A percentile compares a stretch with the other conserved stretches of the same genome.
phyloP scores from a whole-genome alignment of 2,797 vertebrate genomes.

The Pipistrellus pygmaeus region DNA sequence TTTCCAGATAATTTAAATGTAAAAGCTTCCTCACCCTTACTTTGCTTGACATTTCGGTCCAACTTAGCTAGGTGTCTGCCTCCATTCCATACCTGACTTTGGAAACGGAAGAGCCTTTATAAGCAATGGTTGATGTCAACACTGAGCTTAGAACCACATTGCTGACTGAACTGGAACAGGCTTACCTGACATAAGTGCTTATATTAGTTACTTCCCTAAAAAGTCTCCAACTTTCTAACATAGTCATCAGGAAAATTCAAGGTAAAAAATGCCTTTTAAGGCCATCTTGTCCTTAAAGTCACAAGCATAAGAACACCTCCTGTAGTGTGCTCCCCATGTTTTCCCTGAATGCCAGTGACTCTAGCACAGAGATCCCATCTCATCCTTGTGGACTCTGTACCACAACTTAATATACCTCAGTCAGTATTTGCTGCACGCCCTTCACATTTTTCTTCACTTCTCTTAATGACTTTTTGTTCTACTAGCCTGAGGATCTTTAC shows the following conservation, averaged over 20 bases:
- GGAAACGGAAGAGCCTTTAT: neutral
- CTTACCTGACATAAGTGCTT: neutral
- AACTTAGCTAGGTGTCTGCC: constrained; percentile 57
- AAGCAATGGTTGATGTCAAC: neutral
- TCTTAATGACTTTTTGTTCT: neutral
- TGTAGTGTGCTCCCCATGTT: neutral
- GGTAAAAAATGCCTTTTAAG: neutral
- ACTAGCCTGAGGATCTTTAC: neutral
- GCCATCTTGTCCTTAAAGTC: neutral
- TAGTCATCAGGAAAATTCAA: constrained; percentile 12
- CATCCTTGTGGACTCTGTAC: neutral
- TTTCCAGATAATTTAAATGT: constrained; percentile 72
- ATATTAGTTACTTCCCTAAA: neutral
- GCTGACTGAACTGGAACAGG: neutral
- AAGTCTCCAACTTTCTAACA: constrained; percentile 9
- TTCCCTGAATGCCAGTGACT: neutral
- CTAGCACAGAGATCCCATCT: neutral
- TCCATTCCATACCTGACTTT: constrained; percentile 3
- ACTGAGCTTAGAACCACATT: neutral
- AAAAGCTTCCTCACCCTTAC: constrained; percentile 64
- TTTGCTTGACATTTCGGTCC: constrained; percentile 45
- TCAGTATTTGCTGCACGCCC: neutral
- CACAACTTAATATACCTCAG: neutral
- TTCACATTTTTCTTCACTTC: neutral
- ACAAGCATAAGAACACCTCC: neutral